phyloP scores from a whole-genome alignment of 2,797 vertebrate genomes.

The Spinibarbus caldwelli region DNA sequence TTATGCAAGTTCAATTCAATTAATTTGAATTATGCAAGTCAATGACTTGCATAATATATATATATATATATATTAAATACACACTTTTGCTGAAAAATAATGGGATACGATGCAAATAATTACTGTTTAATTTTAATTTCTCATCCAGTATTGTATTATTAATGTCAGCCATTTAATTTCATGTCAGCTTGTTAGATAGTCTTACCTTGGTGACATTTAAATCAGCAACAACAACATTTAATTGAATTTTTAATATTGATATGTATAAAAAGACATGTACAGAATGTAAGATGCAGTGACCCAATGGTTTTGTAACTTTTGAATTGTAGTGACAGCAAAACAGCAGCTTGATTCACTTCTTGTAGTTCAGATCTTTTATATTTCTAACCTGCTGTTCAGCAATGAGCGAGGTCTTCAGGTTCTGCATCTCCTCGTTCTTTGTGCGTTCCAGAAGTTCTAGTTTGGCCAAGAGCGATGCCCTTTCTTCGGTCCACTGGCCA shows the following conservation, averaged over 20 bases:
- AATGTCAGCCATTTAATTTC: neutral
- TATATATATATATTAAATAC: neutral
- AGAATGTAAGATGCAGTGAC: neutral
- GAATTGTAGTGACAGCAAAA: neutral
- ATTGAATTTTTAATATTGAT: neutral
- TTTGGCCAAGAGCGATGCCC: constrained; percentile 85
- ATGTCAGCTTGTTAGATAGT: neutral
- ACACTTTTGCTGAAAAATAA: neutral
- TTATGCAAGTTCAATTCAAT: neutral
- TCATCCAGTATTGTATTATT: neutral
- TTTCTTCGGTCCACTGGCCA: constrained; percentile 90
- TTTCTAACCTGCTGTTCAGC: constrained; percentile 93
- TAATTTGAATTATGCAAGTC: neutral
- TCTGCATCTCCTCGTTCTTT: constrained; percentile 96
- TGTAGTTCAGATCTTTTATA: neutral
- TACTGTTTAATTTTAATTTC: neutral
- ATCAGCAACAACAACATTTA: neutral
- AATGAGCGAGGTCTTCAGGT: constrained; percentile 92
- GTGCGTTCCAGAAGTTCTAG: constrained; percentile 91
- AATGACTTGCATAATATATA: too few species aligned
- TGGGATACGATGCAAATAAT: neutral
- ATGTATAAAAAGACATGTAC: neutral
- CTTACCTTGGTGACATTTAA: neutral
- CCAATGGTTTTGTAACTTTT: neutral
- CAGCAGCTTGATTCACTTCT: neutral